Base-by-base conservation (phyloP, 2,797 vertebrate species). In the Lacerta agilis region DNA sequence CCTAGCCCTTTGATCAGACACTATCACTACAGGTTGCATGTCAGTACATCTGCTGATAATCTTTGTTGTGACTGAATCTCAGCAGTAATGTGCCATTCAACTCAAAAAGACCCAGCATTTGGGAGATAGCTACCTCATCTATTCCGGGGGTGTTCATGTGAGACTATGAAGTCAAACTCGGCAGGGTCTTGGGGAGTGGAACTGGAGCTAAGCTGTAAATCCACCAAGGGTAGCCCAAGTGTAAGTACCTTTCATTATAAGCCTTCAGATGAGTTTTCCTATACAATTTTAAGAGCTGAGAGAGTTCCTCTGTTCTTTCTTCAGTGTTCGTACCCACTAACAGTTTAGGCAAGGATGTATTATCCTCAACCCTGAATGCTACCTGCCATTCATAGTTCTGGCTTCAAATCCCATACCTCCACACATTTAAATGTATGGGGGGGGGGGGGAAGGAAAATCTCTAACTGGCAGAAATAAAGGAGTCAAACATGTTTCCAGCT, bases 1-100 rank as follows among this genome's bases (percentile, higher is more conserved):
- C 83, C 89, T 78, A 78, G 90, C 85, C 89, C 88, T 89, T 89
- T 85, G 83, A 33, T 72, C 89, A 91, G 88, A 92, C 88, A 93
- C 90, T 79, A 88, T 88, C 76, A 58, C 77, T 61, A 6, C 87
- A 89, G 66, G 88, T 85, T 92, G 79, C 86, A 75, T 66, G 91
- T 86, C 91, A 91, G 90, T 88, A 93, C 90, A 87, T 91, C 75
- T 64, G 38, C 45, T 90, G 88, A 90, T 89, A 89, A 77, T 82
- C 83, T 87, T 90, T 92, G 87, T 90, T 92, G 87, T 41, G 25
- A 67, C 15, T 55, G 25, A 92, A 11, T 76, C 64, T 87, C 43
- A 85, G 71, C 33, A 1, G 23, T 58, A 27, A 18, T 61, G 73
- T 85, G 86, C 90, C 75, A 83, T 75, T 89, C 78, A 41, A 58